Base-by-base conservation (phyloP, 2,888 invertebrate species). In the Malachius bipustulatus region DNA sequence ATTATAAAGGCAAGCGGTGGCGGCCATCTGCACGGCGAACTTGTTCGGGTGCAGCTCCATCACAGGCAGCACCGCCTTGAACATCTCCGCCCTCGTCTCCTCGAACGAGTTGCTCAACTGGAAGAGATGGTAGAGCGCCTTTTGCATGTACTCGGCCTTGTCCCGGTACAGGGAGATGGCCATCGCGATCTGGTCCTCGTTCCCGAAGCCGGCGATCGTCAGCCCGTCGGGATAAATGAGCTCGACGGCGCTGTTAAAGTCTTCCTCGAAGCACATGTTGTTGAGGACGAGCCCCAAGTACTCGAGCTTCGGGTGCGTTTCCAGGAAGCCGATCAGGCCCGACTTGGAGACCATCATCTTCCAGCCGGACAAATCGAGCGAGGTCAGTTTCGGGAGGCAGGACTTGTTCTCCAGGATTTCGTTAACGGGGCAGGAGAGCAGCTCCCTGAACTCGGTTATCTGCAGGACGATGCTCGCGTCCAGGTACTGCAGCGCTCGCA, bases 1-100 rank as follows among this genome's bases (percentile, higher is more conserved):
- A 59, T 80, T 81, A 54, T 81, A 81, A 12, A 82, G 64, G 53
- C 80, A 81, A 11, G 81, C 81, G 2, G 81, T 81, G 9, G 76
- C 78, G 9, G 80, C 78, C 71, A 81, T 75, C 59, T 80, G 80
- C 12, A 81, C 75, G 10, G 73, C 72, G 44, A 77, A 70, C 44
- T 66, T 65, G 30, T 62, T 60, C 3, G 66, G 63, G 55, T 73
- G 70, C 9, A 52, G 49, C 10, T 50, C 55, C 61, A 60, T 61
- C 19, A 66, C 66, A 4, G 65, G 63, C 36, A 69, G 50, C 4
- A 70, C 65, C 35, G 77, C 66, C 54, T 73, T 66, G 35, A 79
- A 73, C 9, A 78, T 67, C 51, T 78, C 77, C 6, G 72, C 66
- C 40, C 75, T 60, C 3, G 75, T 63, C 40, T 67, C 64, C 19